These are phyloP conservation scores for Osmerus eperlanus DNA, from an alignment of 2,113 vertebrate genomes.

Conservation along the genomic window DNA sequence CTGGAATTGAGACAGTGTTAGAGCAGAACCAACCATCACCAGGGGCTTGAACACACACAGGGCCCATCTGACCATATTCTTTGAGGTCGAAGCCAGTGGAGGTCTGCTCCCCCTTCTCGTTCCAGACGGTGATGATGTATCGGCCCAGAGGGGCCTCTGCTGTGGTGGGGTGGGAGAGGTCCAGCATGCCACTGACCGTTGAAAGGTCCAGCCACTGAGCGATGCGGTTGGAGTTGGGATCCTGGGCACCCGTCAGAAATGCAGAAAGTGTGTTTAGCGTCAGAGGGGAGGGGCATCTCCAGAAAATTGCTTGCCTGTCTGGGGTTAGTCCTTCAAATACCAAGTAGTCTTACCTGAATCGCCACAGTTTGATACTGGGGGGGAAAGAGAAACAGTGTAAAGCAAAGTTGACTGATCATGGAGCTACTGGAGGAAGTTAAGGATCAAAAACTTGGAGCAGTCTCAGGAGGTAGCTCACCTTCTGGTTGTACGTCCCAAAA, in stretches of 20 bases:
- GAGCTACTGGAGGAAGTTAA: neutral
- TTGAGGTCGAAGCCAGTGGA: neutral
- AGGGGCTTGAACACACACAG: neutral
- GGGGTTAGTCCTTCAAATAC: neutral
- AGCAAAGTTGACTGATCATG: neutral
- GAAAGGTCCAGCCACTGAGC: neutral
- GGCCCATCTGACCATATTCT: neutral
- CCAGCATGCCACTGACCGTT: neutral
- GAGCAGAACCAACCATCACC: too few species aligned
- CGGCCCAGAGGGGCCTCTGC: neutral
- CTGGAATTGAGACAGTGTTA: neutral
- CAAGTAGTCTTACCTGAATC: neutral
- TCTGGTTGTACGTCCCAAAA: neutral
- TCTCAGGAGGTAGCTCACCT: neutral
- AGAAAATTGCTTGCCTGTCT: neutral
- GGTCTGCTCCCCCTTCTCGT: neutral
- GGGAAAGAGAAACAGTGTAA: conserved; percentile 1
- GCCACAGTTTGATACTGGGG: neutral
- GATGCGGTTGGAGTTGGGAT: neutral
- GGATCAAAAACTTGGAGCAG: neutral
- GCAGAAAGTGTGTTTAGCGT: neutral
- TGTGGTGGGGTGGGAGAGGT: neutral
- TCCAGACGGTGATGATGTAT: neutral
- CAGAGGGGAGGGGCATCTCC: too few species aligned
- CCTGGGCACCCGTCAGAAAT: neutral